Percentiles rank a stretch among this genome's conserved stretches.
Evolutionary conservation across 2,888 invertebrate species (phyloP).

Genomic region (Chironomus tentans): DNA sequence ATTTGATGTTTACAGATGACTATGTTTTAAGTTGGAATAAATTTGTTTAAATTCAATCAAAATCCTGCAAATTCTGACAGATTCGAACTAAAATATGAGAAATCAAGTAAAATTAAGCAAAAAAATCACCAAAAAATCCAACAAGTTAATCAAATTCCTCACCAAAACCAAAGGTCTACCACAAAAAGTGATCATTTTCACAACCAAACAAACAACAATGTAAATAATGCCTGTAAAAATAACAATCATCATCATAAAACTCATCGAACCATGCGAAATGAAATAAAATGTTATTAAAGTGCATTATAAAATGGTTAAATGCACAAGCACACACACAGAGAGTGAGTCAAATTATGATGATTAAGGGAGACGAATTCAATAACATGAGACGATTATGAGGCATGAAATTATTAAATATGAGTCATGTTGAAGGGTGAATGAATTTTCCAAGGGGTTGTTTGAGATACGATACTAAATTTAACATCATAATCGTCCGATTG

Average conservation of each 20-base stretch:
- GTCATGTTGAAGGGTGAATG: not conserved
- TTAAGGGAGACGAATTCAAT: not conserved
- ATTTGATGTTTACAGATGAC: too few relatives aligned
- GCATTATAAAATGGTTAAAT: not conserved
- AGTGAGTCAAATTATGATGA: not conserved
- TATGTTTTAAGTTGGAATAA: too few relatives aligned
- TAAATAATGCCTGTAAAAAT: not conserved
- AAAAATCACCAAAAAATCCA: too few relatives aligned
- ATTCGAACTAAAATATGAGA: too few relatives aligned
- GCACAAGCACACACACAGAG: not conserved
- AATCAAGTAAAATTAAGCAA: too few relatives aligned
- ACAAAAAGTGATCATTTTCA: too few relatives aligned
- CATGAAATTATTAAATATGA: not conserved
- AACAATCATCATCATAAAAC: not conserved
- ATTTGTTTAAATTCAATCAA: too few relatives aligned
- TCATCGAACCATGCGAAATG: not conserved
- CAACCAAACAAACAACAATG: not conserved
- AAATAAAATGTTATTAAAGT: not conserved
- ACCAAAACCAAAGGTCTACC: too few relatives aligned
- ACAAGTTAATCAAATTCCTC: too few relatives aligned
- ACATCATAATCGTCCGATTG: too few relatives aligned
- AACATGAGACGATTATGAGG: not conserved
- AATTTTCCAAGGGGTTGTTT: not conserved
- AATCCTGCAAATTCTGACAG: too few relatives aligned
- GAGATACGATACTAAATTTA: too few relatives aligned